phyloP scores from a whole-genome alignment of 1,140 invertebrate species.

The Homalodisca vitripennis region DNA sequence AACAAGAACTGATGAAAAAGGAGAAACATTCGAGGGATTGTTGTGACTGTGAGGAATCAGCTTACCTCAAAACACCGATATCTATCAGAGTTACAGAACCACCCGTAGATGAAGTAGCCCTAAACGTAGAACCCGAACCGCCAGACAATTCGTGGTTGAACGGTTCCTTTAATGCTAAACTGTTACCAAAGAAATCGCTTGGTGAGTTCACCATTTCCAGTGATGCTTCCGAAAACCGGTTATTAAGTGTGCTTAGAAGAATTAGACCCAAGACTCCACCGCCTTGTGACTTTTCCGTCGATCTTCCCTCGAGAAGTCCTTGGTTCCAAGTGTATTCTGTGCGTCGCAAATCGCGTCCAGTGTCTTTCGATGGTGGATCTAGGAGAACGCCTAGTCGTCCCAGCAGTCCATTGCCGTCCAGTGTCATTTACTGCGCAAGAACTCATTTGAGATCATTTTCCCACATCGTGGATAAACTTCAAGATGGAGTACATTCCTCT shows the following conservation, averaged over 20 bases:
- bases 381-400: neutral
- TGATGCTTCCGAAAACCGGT: neutral
- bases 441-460: conserved; percentile 36
- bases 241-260: neutral
- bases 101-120: neutral
- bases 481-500: neutral
- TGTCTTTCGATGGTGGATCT: neutral
- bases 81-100: neutral
- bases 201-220: neutral
- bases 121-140: neutral
- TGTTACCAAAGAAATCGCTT: neutral
- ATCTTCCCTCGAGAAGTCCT: neutral
- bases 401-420: conserved; percentile 20
- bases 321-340: conserved; percentile 13
- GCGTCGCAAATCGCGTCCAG: neutral
- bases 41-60: neutral
- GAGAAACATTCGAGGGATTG: conserved; percentile 22
- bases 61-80: neutral
- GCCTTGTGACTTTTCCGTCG: neutral
- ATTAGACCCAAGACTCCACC: neutral
- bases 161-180: conserved; percentile 1
- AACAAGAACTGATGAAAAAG: neutral
- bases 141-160: neutral
- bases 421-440: conserved; percentile 34
- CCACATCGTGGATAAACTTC: conserved; percentile 33